Conservation (phyloP, 2,797 vertebrate species). For the Gastrophryne carolinensis region DNA sequence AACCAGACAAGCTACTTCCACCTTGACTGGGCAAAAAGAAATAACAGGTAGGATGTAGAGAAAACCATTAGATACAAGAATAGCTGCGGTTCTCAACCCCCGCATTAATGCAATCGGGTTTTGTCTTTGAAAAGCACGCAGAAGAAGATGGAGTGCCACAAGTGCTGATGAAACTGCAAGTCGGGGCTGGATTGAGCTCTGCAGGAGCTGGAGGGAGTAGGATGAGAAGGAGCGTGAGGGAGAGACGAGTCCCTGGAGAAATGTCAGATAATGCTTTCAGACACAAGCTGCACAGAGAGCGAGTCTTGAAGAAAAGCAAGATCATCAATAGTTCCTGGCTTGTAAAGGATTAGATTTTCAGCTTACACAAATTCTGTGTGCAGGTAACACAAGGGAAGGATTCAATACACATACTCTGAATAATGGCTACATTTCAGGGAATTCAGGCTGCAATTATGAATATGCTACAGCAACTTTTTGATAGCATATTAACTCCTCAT, state of each 20-base stretch:
- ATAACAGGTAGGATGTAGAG: too few species aligned
- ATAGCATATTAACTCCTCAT: too few species aligned
- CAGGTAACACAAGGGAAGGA: not conserved
- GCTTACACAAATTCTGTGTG: not conserved
- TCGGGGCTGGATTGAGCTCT: not conserved
- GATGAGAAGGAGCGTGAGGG: not conserved
- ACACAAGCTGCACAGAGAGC: not conserved
- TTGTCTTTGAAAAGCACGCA: not conserved
- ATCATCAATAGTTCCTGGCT: not conserved
- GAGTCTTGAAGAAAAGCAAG: not conserved
- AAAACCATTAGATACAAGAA: too few species aligned
- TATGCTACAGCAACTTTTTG: too few species aligned
- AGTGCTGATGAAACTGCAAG: constrained; percentile 10
- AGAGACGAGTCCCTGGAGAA: constrained; percentile 21
- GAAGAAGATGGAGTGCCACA: not conserved
- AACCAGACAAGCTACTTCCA: too few species aligned
- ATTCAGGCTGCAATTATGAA: too few species aligned
- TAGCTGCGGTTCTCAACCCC: too few species aligned
- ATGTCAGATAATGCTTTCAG: constrained; percentile 26
- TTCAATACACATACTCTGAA: too few species aligned
- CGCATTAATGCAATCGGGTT: too few species aligned
- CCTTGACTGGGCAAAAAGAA: too few species aligned
- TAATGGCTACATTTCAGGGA: too few species aligned
- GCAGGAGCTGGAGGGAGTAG: constrained; percentile 2
- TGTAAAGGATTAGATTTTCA: not conserved